These are phyloP conservation scores for Cancer borealis DNA, from an alignment of 2,888 invertebrate genomes.

Conservation along the genomic window DNA sequence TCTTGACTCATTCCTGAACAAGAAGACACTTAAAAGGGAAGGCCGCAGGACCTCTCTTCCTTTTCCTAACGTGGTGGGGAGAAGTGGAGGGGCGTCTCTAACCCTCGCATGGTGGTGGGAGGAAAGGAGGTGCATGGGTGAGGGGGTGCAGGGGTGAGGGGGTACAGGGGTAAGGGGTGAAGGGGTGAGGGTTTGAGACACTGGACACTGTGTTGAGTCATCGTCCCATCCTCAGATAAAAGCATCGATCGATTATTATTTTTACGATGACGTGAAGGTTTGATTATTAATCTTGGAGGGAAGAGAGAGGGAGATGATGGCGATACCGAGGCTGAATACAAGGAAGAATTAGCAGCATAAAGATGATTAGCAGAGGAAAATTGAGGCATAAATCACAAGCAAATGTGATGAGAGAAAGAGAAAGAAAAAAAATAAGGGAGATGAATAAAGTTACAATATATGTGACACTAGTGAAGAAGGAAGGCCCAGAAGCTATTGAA, in stretches of 20 bases:
- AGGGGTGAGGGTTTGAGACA: not conserved
- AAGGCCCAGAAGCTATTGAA: not conserved
- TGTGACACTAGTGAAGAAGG: not conserved
- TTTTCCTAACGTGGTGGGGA: not conserved
- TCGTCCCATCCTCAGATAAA: conserved; percentile 34
- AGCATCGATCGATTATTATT: conserved; percentile 43
- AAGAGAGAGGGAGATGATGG: conserved; percentile 14
- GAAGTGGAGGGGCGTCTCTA: not conserved
- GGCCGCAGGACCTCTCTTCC: not conserved
- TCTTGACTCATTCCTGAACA: not conserved
- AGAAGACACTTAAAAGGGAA: not conserved
- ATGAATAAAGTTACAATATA: not conserved
- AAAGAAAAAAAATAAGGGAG: not conserved
- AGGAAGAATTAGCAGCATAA: conserved; percentile 30
- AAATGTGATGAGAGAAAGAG: not conserved
- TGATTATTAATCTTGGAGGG: conserved; percentile 41
- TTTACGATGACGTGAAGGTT: conserved; percentile 33
- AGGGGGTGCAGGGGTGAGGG: not conserved
- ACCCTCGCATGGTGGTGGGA: not conserved
- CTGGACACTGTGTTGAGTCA: conserved; percentile 36
- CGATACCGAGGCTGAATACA: conserved; percentile 10
- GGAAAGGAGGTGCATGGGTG: not conserved
- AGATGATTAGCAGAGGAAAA: not conserved
- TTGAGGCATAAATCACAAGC: conserved; percentile 4
- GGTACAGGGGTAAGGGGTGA: not conserved